Percentiles rank a stretch among this genome's conserved stretches.
phyloP scores from a whole-genome alignment of 2,797 vertebrate genomes.

The Halcyon smyrnensis region DNA sequence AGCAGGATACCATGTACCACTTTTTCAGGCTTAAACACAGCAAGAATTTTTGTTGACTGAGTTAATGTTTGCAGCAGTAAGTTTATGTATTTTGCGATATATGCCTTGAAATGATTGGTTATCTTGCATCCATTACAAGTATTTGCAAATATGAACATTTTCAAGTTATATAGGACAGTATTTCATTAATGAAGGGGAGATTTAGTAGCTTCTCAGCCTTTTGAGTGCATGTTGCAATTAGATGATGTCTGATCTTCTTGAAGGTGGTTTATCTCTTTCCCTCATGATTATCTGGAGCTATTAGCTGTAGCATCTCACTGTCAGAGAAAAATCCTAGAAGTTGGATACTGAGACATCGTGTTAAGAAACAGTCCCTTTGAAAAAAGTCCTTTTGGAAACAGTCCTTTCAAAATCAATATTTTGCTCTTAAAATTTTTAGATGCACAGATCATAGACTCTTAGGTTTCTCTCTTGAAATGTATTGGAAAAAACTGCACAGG shows the following conservation, averaged over 20 bases:
- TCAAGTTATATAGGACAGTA: not conserved
- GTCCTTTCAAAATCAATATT: not conserved
- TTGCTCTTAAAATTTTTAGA: not conserved
- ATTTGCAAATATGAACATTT: not conserved
- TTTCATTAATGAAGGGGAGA: not conserved
- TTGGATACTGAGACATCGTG: not conserved
- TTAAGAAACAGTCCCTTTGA: not conserved
- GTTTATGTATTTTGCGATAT: not conserved
- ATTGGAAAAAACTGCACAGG: not conserved
- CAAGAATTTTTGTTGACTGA: not conserved
- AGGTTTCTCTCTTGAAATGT: not conserved
- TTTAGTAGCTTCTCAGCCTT: not conserved
- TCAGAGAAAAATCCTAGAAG: not conserved
- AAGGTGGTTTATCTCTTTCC: not conserved
- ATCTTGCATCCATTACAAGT: not conserved
- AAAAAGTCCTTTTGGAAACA: not conserved
- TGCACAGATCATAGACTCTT: not conserved
- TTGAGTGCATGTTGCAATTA: not conserved
- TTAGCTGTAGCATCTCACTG: not conserved
- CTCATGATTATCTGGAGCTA: not conserved
- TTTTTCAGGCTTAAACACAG: not conserved
- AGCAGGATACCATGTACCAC: not conserved
- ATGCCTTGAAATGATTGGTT: not conserved
- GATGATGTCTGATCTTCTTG: not conserved
- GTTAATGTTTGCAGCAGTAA: not conserved